Conservation (phyloP, 2,888 invertebrate genomes). For the Maniola hyperantus region DNA sequence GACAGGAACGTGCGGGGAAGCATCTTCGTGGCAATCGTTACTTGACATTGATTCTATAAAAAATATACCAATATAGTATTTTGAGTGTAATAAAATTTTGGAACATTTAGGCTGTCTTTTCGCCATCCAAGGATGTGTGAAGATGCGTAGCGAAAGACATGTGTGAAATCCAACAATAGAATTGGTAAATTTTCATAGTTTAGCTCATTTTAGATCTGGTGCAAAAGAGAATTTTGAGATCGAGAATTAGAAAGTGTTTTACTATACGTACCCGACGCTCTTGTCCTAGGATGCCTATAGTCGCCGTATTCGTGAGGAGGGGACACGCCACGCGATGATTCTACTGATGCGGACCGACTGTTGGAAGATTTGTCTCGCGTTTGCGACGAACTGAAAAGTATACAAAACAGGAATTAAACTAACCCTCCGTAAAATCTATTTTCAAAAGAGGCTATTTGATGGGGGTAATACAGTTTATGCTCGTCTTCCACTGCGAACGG, state of each 20-base stretch:
- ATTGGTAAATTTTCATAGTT: neutral
- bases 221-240: neutral
- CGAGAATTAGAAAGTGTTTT: neutral
- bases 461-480: too few species aligned
- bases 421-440: neutral
- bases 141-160: neutral
- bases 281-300: constrained; percentile 58
- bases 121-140: neutral
- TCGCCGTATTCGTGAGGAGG: constrained; percentile 71
- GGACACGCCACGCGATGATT: constrained; percentile 72
- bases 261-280: constrained; percentile 66
- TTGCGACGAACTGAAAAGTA: constrained; percentile 72
- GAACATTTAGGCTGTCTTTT: neutral
- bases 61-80: neutral
- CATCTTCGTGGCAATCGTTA: constrained; percentile 70
- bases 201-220: neutral
- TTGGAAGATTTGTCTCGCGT: constrained; percentile 87
- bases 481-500: too few species aligned
- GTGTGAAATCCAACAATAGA: neutral
- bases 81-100: neutral
- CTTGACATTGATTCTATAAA: constrained; percentile 72
- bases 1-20: constrained; percentile 71
- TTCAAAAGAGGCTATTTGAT: neutral
- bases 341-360: constrained; percentile 79
- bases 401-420: neutral